phyloP scores from a whole-genome alignment of 2,888 invertebrate genomes.

The Amiota minor region DNA sequence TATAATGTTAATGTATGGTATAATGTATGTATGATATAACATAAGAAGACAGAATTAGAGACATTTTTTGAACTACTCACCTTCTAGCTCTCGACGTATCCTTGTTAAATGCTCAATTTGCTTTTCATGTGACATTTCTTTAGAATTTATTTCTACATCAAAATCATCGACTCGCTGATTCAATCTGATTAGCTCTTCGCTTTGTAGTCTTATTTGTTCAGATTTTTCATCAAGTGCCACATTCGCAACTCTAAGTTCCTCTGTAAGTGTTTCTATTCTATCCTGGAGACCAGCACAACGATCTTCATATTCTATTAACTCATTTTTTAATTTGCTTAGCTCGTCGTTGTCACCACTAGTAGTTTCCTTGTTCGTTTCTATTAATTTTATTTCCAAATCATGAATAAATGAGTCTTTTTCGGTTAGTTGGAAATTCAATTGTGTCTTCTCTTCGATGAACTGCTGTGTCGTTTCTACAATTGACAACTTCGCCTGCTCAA shows the following conservation, averaged over 20 bases:
- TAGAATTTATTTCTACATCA: slow-evolving; percentile 60
- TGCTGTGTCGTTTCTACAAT: not conserved
- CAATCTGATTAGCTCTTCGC: slow-evolving; percentile 66
- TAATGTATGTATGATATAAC: not conserved
- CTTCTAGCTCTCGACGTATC: slow-evolving; percentile 62
- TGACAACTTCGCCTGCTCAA: slow-evolving; percentile 71
- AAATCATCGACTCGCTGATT: slow-evolving; percentile 58
- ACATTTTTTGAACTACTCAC: slow-evolving; percentile 25
- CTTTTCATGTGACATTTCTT: slow-evolving; percentile 65
- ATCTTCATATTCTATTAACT: not conserved
- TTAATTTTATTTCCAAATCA: too few species aligned
- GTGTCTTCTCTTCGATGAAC: not conserved
- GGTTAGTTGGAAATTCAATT: not conserved
- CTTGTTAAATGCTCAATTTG: slow-evolving; percentile 65
- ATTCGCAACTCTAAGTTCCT: slow-evolving; percentile 51
- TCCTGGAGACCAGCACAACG: not conserved
- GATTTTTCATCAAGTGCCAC: slow-evolving; percentile 74
- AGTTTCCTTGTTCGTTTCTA: not conserved
- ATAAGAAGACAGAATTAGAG: not conserved
- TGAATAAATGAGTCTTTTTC: too few species aligned
- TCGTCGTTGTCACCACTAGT: not conserved
- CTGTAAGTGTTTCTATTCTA: slow-evolving; percentile 5
- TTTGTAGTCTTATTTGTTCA: slow-evolving; percentile 74
- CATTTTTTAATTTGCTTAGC: not conserved
- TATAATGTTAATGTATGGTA: not conserved